Conservation (phyloP, 2,113 vertebrate genomes). For the Pedionomus torquatus region DNA sequence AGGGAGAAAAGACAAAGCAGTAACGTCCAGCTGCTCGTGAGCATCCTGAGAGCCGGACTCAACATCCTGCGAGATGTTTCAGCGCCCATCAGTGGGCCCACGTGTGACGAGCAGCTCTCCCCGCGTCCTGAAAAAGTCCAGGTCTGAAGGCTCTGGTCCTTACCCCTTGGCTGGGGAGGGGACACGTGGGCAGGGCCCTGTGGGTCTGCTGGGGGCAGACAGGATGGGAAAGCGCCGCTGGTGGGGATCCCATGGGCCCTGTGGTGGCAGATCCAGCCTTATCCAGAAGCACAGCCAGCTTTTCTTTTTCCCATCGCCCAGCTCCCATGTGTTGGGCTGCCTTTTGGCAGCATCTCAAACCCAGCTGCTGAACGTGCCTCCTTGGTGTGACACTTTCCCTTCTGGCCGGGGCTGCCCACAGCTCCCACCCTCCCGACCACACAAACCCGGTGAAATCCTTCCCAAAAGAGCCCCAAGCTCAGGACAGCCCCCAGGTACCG, state of each 20-base stretch:
- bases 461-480: fast-evolving
- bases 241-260: background rate
- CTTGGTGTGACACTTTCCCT: background rate
- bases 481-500: too few relatives aligned
- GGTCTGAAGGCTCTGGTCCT: background rate
- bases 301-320: background rate
- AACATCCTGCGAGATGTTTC: background rate
- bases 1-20: background rate
- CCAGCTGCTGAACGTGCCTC: background rate
- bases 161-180: background rate
- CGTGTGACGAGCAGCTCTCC: fast-evolving
- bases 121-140: fast-evolving
- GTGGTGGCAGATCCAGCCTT: background rate
- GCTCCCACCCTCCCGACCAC: background rate
- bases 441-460: background rate
- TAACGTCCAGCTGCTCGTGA: fast-evolving
- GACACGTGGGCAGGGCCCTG: background rate
- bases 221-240: background rate
- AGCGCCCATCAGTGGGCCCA: background rate
- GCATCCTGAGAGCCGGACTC: background rate
- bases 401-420: background rate
- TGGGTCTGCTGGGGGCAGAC: background rate
- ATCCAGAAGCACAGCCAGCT: background rate
- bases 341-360: slow-evolving; percentile 4
- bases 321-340: background rate